Conservation (phyloP, 64 coral and sea anemone species). For the Pocillopora damicornis region DNA sequence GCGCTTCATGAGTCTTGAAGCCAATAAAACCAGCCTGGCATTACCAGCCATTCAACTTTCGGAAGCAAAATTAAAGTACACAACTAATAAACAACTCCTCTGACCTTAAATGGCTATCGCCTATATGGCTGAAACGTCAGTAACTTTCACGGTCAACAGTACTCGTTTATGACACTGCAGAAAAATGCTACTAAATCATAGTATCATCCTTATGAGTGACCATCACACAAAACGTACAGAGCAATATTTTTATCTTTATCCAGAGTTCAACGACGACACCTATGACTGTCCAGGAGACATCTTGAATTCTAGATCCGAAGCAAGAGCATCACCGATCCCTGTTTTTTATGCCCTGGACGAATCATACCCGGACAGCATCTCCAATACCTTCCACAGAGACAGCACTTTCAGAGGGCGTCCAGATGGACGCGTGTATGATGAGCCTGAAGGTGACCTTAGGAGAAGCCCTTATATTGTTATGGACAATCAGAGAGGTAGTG, state of each 20-base stretch:
- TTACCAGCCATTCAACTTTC: no score
- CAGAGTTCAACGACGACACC: conserved; percentile 9
- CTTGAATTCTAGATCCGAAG: not conserved
- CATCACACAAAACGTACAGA: not conserved
- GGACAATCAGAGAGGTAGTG: conserved; percentile 2
- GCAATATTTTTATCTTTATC: not conserved
- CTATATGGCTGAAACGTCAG: no score
- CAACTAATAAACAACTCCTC: no score
- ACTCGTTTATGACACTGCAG: no score
- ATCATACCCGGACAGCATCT: conserved; percentile 17
- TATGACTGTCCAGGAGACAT: conserved; percentile 34
- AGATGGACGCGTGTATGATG: conserved; percentile 23
- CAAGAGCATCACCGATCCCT: conserved; percentile 5
- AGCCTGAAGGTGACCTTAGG: conserved; percentile 5
- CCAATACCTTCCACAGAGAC: not conserved
- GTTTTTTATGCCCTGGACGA: conserved; percentile 21
- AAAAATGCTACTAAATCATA: no score
- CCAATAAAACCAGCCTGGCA: no score
- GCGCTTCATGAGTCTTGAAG: no score
- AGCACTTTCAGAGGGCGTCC: conserved; percentile 4
- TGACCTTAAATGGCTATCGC: no score
- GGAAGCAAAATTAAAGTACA: no score
- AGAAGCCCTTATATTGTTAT: conserved; percentile 2
- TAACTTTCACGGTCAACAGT: no score
- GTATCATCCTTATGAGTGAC: not conserved